Evolutionary conservation across 2,113 vertebrate genomes (phyloP), one percentile per base, ranked within the genome.

Genomic region (Stegostoma tigrinum): DNA sequence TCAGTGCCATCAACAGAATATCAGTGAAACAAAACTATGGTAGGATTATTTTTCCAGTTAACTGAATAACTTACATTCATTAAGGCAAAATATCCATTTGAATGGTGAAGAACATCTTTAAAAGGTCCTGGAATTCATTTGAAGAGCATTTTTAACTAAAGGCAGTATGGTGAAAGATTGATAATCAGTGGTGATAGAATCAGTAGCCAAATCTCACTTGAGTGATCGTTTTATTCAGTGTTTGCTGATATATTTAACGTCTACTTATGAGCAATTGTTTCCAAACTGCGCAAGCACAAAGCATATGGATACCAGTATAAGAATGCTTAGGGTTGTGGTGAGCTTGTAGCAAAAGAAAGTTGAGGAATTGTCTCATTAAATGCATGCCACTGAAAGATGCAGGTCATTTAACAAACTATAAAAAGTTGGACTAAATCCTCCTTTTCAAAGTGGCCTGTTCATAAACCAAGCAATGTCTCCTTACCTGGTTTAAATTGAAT

Each of bases 401-500:
- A 89, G 86, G 14, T 34, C 52, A 87, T 89, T 89, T 89, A 55
- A 55, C 24, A 30, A 55, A 24, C 52, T 34, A 55, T 30, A 34
- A 90, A 90, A 12, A 34, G 87, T 24, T 17, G 55, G 5, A 38
- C 17, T 91, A 64, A 89, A 89, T 15, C 15, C 52, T 52, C 87
- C n/a, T 61, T 55, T 15, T 48, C 19, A 67, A 94, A 94, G 2
- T 12, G 19, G 5, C n/a, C 38, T 1, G 7, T 38, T 17, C 38
- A 42, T 42, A 48, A 3, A 14, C 23, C 93, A 95, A 45, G 5
- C 24, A 3, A 68, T 30, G n/a, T 34, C 24, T 72, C 94, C 98
- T 96, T 96, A 99, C 99, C 99, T 98, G 99, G 99, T 97, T 99
- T 99, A 96, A 99, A 99, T 97, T 99, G 99, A 97, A 99, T 99